Base-by-base conservation (phyloP, 2,113 vertebrate species). In the Alaudala cheleensis region DNA sequence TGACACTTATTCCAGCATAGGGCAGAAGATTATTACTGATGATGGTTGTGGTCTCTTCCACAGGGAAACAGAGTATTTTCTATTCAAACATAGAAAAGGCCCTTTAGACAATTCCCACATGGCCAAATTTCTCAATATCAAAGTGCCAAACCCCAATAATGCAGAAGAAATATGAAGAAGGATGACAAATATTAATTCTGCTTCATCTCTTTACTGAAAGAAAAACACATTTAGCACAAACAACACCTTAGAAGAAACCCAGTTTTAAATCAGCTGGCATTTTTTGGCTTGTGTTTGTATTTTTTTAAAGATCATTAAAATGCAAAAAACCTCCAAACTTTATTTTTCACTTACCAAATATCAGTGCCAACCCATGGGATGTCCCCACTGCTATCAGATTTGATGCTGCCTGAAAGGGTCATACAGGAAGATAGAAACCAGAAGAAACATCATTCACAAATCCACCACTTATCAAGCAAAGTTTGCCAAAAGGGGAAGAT, bases 361-460 rank as follows among this genome's bases (percentile, higher is more conserved):
- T 98, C 83, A 99, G 96, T 34, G 99, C 99, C 94, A 99, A 95
- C 64, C 99, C 99, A 95, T 99, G 99, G 80, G 99, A 99, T 2
- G 99, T 99, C n/a, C 99, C 99, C 91, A 99, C 99, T 49, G 98
- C 99, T 82, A 99, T 99, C 61, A 99, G 98, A 81, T 98, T 99
- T 12, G 99, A 98, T 80, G 99, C 98, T 16, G 99, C 99, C 99
- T 99, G 96, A 83, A 97, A 88, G 67, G 93, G 93, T 80, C 50
- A 96, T 5, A n/a, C 39, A 69, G 39, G 83, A 90, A 93, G 81
- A 93, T 18, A 67, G 28, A 81, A 44, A 88, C 72, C 20, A 93
- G 78, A 74, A 85, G 29, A 88, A 64, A 79, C 1, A 58, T 50
- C 50, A 76, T 33, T 79, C 56, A 92, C 49, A 86, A 81, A 93